Evolutionary conservation across 1,140 invertebrate species (phyloP), one percentile per base, ranked within the genome.

Genomic region (Hormaphis cornu): DNA sequence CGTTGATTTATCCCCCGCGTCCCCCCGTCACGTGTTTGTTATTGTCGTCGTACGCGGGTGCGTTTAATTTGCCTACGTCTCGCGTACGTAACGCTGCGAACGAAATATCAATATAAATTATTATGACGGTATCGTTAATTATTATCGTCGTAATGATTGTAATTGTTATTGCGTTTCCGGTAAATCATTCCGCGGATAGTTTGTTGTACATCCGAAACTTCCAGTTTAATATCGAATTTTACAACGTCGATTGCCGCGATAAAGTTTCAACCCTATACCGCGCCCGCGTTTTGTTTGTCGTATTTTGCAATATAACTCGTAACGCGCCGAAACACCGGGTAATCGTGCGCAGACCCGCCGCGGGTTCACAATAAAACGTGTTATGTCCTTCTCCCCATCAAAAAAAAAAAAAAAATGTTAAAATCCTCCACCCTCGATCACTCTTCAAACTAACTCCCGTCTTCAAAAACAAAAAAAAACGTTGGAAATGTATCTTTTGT

Each of bases 11-110:
- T 33, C 18, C 20, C 35, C 20, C 52, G 52, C 52, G 28, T 44
- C n/a, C n/a, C 35, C 35, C 28, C 52, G 52, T 54, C 52, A 54
- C 35, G 52, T 54, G 52, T 54, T 54, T 35, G n/a, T 54, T 54
- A 54, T 54, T 54, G 35, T 54, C 52, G 52, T 18, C 14, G 52
- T 54, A 54, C 52, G 24, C 52, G 52, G 52, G 52, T 54, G 52
- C 52, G 52, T 54, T 54, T 54, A 54, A 54, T 54, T 54, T 54
- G 28, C 52, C 52, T 20, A 20, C 52, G n/a, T n/a, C 28, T 16
- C 52, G 52, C 52, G 28, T 26, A 35, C 52, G 20, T 30, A n/a
- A 54, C 52, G n/a, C 28, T 26, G 28, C 30, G 9, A 35, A 33
- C 52, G 28, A 54, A 33, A 54, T 54, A 18, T 33, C 35, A 54